phyloP scores from a whole-genome alignment of 2,797 vertebrate genomes.

The Melanotaenia pygmaea region DNA sequence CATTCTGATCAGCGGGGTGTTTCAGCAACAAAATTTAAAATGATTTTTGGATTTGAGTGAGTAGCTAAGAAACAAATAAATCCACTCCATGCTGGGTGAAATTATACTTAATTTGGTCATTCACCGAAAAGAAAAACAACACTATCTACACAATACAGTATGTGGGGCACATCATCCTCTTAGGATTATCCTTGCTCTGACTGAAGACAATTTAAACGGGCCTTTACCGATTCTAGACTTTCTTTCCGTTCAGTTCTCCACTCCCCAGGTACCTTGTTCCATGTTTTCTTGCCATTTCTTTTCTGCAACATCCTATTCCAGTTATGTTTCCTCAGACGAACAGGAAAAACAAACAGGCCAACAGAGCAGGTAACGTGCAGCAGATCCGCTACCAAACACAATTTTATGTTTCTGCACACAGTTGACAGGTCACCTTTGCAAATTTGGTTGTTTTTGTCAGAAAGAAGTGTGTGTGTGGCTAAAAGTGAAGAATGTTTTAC shows the following conservation, averaged over 20 bases:
- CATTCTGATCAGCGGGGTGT: conserved; percentile 46
- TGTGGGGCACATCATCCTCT: conserved; percentile 45
- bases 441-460: conserved; percentile 9
- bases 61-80: conserved; percentile 40
- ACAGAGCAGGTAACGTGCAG: conserved; percentile 18
- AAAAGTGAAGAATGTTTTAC: conserved; percentile 5
- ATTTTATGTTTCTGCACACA: conserved; percentile 6
- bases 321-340: conserved; percentile 25
- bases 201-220: conserved; percentile 54
- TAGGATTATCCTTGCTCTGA: conserved; percentile 48
- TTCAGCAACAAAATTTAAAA: conserved; percentile 48
- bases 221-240: conserved; percentile 38
- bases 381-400: conserved; percentile 3
- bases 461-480: not conserved
- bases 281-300: conserved; percentile 31
- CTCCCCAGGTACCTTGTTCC: conserved; percentile 36
- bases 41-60: conserved; percentile 24
- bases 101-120: conserved; percentile 39
- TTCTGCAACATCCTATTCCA: conserved; percentile 28
- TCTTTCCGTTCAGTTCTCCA: conserved; percentile 26
- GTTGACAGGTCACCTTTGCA: not conserved
- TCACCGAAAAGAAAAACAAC: conserved; percentile 43
- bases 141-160: conserved; percentile 39
- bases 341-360: conserved; percentile 30
- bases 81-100: conserved; percentile 28